phyloP scores from a whole-genome alignment of 2,113 vertebrate species.

The Micronycteris hirsuta region DNA sequence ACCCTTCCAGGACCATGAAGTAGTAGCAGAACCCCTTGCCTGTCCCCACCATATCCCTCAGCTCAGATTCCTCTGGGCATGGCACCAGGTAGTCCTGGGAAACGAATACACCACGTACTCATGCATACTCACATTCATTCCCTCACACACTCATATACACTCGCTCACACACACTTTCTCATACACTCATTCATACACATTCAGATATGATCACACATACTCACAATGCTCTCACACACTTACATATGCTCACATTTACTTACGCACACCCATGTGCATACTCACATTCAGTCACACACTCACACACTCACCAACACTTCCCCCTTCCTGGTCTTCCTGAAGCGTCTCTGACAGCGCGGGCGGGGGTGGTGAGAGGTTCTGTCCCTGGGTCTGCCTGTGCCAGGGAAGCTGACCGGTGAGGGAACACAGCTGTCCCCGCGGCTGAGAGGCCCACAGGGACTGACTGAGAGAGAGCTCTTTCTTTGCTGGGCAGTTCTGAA shows the following conservation, averaged over 20 bases:
- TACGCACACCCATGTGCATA: background rate
- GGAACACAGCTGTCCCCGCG: background rate
- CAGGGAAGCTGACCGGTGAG: background rate
- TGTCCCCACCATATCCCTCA: background rate
- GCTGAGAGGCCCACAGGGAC: background rate
- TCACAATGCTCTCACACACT: background rate
- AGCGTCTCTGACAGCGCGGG: accelerated
- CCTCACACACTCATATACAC: background rate
- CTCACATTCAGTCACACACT: background rate
- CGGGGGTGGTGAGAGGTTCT: accelerated
- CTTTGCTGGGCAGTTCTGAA: background rate
- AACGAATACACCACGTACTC: no score
- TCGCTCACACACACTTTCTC: background rate
- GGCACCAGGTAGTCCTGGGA: background rate
- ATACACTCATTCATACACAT: background rate
- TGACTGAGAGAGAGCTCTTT: background rate
- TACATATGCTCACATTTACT: background rate
- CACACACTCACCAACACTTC: background rate
- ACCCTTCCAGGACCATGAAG: background rate
- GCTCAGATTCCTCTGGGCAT: background rate
- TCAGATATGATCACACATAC: background rate
- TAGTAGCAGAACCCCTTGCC: background rate
- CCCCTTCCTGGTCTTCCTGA: accelerated
- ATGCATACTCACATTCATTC: background rate
- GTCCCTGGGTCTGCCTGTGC: background rate